A percentile compares a stretch with the other conserved stretches of the same genome.
These are phyloP conservation scores for Gambusia yucatana DNA, from an alignment of 2,797 vertebrate species.

Conservation along the genomic window DNA sequence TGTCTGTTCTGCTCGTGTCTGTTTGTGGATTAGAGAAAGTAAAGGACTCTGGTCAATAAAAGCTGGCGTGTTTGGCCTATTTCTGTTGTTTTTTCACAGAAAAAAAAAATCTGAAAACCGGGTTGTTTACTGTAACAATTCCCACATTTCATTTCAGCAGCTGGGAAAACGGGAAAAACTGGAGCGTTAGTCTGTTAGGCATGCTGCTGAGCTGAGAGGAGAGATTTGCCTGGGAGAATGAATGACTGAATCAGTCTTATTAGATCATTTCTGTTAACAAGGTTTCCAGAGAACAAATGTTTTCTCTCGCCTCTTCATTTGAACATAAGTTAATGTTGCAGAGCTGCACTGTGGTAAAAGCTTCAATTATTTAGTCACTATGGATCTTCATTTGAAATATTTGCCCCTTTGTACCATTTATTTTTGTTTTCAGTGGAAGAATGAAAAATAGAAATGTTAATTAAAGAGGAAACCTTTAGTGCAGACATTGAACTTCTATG, in stretches of 20 bases:
- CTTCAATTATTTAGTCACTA: background rate
- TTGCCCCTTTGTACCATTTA: background rate
- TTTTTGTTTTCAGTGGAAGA: background rate
- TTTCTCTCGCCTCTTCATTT: background rate
- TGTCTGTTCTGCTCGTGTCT: background rate
- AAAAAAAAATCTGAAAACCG: background rate
- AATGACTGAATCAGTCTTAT: constrained; percentile 4
- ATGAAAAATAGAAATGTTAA: background rate
- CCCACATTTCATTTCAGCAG: background rate
- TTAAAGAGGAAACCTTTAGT: too few species aligned
- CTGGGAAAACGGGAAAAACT: background rate
- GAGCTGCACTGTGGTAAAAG: background rate
- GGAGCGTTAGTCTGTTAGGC: background rate
- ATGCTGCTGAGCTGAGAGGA: background rate
- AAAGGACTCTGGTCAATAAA: background rate
- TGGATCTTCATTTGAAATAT: background rate
- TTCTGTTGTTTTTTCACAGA: background rate
- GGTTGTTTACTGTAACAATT: background rate
- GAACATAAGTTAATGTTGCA: background rate
- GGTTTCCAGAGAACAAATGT: background rate
- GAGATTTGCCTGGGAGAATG: background rate
- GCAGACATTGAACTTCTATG: background rate
- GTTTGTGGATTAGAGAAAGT: background rate
- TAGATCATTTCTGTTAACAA: background rate
- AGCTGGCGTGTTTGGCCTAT: background rate